Conservation (phyloP, 2,797 vertebrate species). For the Sarcophilus harrisii region DNA sequence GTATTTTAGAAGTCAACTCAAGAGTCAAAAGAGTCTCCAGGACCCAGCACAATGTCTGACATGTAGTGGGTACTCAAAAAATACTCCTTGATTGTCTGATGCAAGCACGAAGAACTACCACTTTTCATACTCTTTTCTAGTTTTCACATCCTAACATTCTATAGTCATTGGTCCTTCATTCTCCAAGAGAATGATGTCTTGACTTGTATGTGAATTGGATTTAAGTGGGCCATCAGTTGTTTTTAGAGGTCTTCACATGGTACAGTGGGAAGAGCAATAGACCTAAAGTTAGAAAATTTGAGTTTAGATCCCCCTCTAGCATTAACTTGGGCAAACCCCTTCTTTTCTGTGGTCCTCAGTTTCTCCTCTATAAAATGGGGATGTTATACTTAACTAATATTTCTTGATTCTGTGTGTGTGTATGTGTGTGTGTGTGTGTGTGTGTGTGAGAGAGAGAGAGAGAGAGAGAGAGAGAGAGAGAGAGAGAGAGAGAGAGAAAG, state of each 20-base stretch:
- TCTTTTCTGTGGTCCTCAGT: neutral
- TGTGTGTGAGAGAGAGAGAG: too few species aligned
- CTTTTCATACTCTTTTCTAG: too few species aligned
- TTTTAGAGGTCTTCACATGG: neutral
- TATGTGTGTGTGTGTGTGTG: too few species aligned
- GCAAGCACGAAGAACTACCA: too few species aligned
- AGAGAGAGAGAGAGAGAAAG: too few species aligned
- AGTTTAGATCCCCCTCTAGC: neutral
- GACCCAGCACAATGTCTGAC: too few species aligned
- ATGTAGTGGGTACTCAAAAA: too few species aligned
- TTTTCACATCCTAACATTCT: neutral
- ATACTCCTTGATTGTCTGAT: too few species aligned
- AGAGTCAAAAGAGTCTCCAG: too few species aligned
- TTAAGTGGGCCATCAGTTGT: neutral
- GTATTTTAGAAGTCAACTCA: too few species aligned
- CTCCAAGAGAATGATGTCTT: neutral
- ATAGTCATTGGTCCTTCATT: neutral
- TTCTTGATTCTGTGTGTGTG: neutral
- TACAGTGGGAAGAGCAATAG: neutral
- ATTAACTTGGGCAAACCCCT: neutral
- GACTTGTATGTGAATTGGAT: neutral
- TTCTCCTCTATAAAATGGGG: neutral
- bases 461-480: too few species aligned
- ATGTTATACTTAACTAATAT: neutral
- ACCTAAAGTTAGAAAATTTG: neutral